phyloP scores from a whole-genome alignment of 2,888 invertebrate genomes.

The Keiferia lycopersicella region DNA sequence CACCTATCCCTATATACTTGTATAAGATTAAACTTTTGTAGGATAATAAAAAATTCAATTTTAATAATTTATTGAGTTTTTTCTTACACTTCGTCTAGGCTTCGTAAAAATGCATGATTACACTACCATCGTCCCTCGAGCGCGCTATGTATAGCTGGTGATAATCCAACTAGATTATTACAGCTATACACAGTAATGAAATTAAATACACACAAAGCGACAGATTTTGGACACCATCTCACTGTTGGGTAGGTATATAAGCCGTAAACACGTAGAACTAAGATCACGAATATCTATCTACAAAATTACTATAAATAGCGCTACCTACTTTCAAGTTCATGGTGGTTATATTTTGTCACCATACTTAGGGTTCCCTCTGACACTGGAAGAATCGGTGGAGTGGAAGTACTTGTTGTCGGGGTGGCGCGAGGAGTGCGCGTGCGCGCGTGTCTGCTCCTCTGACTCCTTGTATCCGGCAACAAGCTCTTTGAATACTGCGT shows the following conservation, averaged over 20 bases:
- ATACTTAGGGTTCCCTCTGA: constrained; percentile 62
- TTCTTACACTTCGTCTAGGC: constrained; percentile 55
- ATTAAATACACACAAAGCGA: constrained; percentile 47
- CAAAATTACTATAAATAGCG: constrained; percentile 40
- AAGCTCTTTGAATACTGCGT: constrained; percentile 31
- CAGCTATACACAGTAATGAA: constrained; percentile 48
- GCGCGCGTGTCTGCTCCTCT: constrained; percentile 8
- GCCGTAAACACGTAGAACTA: constrained; percentile 47
- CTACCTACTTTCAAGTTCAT: constrained; percentile 45
- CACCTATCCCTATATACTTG: too few relatives aligned
- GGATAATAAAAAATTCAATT: constrained; percentile 19
- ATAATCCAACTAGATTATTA: constrained; percentile 47
- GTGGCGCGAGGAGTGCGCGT: constrained; percentile 27
- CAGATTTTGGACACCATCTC: constrained; percentile 44
- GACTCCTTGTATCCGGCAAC: constrained; percentile 28
- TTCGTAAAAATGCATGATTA: constrained; percentile 73
- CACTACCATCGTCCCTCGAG: constrained; percentile 48
- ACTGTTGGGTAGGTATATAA: constrained; percentile 38
- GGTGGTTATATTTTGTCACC: constrained; percentile 68
- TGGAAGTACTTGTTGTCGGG: constrained; percentile 34
- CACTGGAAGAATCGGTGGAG: constrained; percentile 41
- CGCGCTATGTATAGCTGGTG: constrained; percentile 47
- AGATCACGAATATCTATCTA: constrained; percentile 50
- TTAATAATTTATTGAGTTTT: constrained; percentile 29
- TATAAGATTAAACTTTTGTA: background rate